phyloP scores from a whole-genome alignment of 92 coral and sea anemone species.

The Palythoa heliodiscus region DNA sequence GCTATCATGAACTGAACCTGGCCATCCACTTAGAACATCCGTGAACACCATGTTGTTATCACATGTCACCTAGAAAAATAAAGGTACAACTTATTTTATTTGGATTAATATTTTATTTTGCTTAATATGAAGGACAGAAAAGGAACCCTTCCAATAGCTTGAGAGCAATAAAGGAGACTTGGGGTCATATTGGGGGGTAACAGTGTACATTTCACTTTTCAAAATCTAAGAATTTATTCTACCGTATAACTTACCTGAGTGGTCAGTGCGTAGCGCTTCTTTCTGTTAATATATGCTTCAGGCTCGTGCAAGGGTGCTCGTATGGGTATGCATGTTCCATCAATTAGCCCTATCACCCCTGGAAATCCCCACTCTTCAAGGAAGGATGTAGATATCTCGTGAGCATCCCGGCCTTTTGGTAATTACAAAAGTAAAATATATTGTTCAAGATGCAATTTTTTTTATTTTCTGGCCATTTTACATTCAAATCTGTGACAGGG shows the following conservation, averaged over 20 bases:
- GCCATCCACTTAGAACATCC: conserved; percentile 3
- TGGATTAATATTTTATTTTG: conserved; percentile 3
- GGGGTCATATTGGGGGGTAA: conserved; percentile 1
- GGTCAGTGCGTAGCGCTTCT: neutral
- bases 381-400: conserved; percentile 11
- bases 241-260: conserved; percentile 1
- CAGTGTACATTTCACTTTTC: conserved; percentile 12
- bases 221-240: conserved; percentile 7
- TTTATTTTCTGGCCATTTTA: conserved; percentile 8
- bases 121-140: neutral
- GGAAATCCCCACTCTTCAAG: conserved; percentile 11
- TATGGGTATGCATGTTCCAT: conserved; percentile 22
- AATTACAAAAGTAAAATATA: conserved; percentile 9
- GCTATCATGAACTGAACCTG: conserved; percentile 1
- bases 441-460: conserved; percentile 4
- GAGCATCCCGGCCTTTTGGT: conserved; percentile 15
- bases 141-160: neutral
- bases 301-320: conserved; percentile 19
- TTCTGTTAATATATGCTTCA: conserved; percentile 17
- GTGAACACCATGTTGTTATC: neutral
- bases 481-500: conserved; percentile 8
- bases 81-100: neutral
- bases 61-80: neutral
- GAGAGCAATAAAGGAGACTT: conserved; percentile 4
- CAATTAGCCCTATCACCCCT: conserved; percentile 15